phyloP scores from a whole-genome alignment of 1,140 invertebrate species.

The Maconellicoccus hirsutus region DNA sequence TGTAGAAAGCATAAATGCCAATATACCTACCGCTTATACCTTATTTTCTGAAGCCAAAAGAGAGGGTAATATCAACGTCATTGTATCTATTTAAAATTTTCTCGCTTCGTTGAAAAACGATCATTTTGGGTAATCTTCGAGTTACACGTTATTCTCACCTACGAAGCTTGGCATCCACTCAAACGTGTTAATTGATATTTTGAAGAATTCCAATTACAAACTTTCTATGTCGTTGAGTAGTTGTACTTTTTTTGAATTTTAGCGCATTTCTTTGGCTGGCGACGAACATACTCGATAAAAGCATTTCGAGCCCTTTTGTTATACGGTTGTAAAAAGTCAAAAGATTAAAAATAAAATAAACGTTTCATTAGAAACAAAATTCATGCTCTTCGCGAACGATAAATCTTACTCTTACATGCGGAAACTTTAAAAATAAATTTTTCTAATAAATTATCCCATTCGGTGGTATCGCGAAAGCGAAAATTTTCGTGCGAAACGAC shows the following conservation, averaged over 20 bases:
- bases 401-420: background rate
- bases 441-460: background rate
- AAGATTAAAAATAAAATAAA: conserved; percentile 6
- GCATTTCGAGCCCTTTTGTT: too few relatives aligned
- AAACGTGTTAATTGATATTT: background rate
- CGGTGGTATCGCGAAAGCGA: background rate
- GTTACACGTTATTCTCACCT: background rate
- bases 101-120: background rate
- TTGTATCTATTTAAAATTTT: background rate
- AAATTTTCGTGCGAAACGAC: too few relatives aligned
- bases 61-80: background rate
- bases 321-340: background rate
- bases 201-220: background rate
- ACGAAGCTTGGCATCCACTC: background rate
- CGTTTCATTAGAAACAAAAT: background rate
- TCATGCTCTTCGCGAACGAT: background rate
- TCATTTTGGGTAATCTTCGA: background rate
- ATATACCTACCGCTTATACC: background rate
- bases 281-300: too few relatives aligned
- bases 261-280: too few relatives aligned
- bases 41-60: too few relatives aligned
- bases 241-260: too few relatives aligned
- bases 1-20: background rate
- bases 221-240: too few relatives aligned
- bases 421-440: conserved; percentile 1